Evolutionary conservation across 2,888 invertebrate genomes (phyloP), one percentile per base, ranked within the genome.

Genomic region (Limulus polyphemus): DNA sequence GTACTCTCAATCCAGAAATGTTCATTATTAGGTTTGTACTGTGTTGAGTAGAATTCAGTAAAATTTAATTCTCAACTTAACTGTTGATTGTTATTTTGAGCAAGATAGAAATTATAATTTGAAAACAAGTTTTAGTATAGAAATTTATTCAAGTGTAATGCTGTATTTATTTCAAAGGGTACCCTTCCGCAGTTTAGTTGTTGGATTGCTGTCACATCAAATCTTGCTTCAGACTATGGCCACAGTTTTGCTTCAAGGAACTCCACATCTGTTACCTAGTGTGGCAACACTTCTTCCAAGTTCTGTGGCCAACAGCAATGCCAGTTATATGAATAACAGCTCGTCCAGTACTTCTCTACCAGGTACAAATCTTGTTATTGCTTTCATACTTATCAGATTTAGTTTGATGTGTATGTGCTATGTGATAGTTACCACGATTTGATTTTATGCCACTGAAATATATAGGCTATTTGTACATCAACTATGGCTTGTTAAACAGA

Each of bases 151-250:
- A 32, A 3, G 7, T 32, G 32, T 32, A 32, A 11, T 56, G 17
- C 14, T 32, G 49, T 49, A 1, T 57, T 56, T 62, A n/a, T 60
- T 58, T 70, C 72, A 4, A 70, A 78, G 92, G 69, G 90, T 95
- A 65, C 90, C 93, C 4, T 88, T 93, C 72, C 83, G 88, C 72
- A 89, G 87, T 69, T 77, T 95, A 59, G 87, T 94, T 0, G 88
- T 94, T 4, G 91, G 93, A 2, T 81, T 95, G 62, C 75, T 94
- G 68, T 90, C 93, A 9, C 93, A 94, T 76, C 93, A 94, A 78
- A 88, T 94, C 82, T 79, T 94, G 59, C 81, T 94, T 49, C 94
- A 94, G 78, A 87, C 92, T 60, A 85, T 94, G 64, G 93, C 91
- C 4, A 88, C 87, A 71, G 81, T 94, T 14, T 79, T 95, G 16